These are phyloP conservation scores for Zaprionus capensis DNA, from an alignment of 1,140 invertebrate genomes.

Conservation along the genomic window DNA sequence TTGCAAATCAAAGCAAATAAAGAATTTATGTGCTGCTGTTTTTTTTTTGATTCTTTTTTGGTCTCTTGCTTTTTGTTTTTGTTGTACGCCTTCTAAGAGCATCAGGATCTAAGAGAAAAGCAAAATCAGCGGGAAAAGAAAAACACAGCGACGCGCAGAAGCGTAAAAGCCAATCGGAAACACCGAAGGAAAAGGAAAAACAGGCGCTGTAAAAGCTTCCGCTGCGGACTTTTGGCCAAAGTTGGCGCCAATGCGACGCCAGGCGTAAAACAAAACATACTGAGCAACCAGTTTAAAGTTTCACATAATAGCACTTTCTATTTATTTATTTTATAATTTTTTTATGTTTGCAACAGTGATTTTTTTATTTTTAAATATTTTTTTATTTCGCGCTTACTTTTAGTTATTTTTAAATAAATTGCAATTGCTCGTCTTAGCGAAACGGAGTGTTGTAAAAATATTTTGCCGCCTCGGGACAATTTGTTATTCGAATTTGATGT, in stretches of 20 bases:
- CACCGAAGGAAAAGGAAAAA: conserved; percentile 31
- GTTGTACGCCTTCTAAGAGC: conserved; percentile 41
- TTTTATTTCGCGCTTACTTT: conserved; percentile 19
- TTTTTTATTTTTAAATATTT: background rate
- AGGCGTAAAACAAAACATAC: conserved; percentile 13
- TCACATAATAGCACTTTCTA: background rate
- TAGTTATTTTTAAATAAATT: conserved; percentile 6
- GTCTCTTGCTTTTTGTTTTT: background rate
- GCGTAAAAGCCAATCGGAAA: conserved; percentile 56
- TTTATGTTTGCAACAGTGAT: background rate
- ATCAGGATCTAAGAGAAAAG: conserved; percentile 39
- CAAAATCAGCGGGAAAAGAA: conserved; percentile 10
- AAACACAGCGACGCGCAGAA: conserved; percentile 67
- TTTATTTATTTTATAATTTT: background rate
- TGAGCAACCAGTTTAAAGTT: conserved; percentile 14
- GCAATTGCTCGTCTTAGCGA: background rate
- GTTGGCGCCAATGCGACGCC: conserved; percentile 68
- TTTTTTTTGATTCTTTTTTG: background rate
- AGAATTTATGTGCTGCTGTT: conserved; percentile 20
- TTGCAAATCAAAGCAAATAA: conserved; percentile 51
- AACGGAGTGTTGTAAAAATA: background rate
- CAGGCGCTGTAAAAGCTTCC: conserved; percentile 66
- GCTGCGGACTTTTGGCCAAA: conserved; percentile 31
- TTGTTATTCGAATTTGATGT: conserved; percentile 29
- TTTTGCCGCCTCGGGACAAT: conserved; percentile 40